Evolutionary conservation across 2,113 vertebrate genomes (phyloP).

Genomic region (Stictonetta naevosa): DNA sequence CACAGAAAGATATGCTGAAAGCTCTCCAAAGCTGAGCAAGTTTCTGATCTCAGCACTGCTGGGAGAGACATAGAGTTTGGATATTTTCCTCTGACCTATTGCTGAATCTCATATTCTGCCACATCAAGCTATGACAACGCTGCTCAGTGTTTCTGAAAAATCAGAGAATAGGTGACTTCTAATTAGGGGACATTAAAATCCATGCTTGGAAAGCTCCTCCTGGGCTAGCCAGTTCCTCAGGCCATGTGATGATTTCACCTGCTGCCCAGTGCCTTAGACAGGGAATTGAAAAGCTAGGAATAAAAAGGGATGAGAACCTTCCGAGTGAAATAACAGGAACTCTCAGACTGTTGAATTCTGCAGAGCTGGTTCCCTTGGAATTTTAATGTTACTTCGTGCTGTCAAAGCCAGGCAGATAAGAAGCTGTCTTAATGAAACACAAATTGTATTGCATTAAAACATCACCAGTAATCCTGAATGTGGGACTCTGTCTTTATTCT

Average conservation of each 20-base stretch:
- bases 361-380: conserved; percentile 36
- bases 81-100: neutral
- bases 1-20: neutral
- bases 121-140: neutral
- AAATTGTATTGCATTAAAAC: conserved; percentile 64
- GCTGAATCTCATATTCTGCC: neutral
- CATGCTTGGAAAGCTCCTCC: neutral
- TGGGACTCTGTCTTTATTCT: conserved; percentile 19
- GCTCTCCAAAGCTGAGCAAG: neutral
- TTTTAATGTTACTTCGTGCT: conserved; percentile 63
- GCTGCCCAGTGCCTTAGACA: neutral
- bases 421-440: conserved; percentile 65
- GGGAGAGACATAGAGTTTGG: neutral
- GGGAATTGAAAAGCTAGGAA: neutral
- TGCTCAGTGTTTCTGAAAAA: neutral
- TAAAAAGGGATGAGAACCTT: neutral
- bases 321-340: neutral
- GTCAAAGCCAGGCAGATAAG: conserved; percentile 64
- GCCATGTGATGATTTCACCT: neutral
- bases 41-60: neutral
- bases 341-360: conserved; percentile 8
- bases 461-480: conserved; percentile 49
- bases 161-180: neutral
- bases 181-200: neutral
- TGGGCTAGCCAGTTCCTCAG: neutral